Evolutionary conservation across 2,888 invertebrate genomes (phyloP), one percentile per base, ranked within the genome.

Genomic region (Lithodes maja): DNA sequence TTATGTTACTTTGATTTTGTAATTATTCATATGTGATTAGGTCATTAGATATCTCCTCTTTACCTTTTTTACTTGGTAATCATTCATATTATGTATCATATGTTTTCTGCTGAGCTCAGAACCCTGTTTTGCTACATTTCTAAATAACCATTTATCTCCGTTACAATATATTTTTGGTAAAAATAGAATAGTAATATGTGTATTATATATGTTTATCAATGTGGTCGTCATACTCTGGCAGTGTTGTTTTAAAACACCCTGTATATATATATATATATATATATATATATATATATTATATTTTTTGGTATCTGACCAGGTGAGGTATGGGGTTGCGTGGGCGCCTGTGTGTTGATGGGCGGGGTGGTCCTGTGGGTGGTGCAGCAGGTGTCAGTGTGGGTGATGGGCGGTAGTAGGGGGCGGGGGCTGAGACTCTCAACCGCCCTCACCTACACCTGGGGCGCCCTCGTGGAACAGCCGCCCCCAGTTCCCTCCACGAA

Each of bases 261-360:
- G 12, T 78, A 50, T 78, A 15, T 78, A 50, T 78, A 50, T 50
- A 78, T 78, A 50, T 78, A 78, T 78, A 50, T 33, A 50, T 78
- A 50, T 78, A 78, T 78, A 50, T 78, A 78, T 78, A 50, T 78
- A 50, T 50, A 78, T 78, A 78, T 50, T 7, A 49, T 17, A 5
- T 12, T 55, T 5, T 54, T n/a, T 80, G 0, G 61, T 12, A 5
- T 61, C 5, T 61, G 61, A 61, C 61, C 61, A 61, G 61, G 71
- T 71, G 17, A n/a, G 17, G 71, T 71, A n/a, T 71, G 71, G 71
- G 17, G 12, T 71, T 5, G 71, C 17, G n/a, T 71, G 71, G 12
- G 12, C 3, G 17, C n/a, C 3, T 12, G 71, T 1, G 71, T 17
- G 5, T 12, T 71, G 2, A 17, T 71, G 17, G 33, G 33, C 12